A percentile compares a stretch with the other conserved stretches of the same genome.
Conservation (phyloP, 2,888 invertebrate genomes). For the Melanostoma scalare region DNA sequence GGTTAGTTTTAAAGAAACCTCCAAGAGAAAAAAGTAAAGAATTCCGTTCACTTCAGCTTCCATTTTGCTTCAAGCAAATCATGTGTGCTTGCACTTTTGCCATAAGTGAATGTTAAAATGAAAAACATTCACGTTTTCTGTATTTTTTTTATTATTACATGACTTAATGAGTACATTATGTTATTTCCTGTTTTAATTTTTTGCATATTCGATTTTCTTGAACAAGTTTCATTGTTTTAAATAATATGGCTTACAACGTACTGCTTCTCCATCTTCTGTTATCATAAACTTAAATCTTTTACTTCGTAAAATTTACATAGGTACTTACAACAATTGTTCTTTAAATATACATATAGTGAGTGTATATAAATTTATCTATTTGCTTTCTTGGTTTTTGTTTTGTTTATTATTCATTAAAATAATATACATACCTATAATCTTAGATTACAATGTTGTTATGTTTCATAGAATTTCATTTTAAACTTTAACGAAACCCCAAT, state of each 20-base stretch:
- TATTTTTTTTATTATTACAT: conserved; percentile 36
- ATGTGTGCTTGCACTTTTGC: too few species aligned
- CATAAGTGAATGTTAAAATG: too few species aligned
- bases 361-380: conserved; percentile 52
- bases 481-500: conserved; percentile 70
- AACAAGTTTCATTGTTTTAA: conserved; percentile 18
- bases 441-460: conserved; percentile 25
- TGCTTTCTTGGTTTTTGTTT: conserved; percentile 5
- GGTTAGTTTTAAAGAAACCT: too few species aligned
- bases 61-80: too few species aligned
- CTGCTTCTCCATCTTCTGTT: conserved; percentile 15
- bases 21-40: too few species aligned
- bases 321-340: conserved; percentile 71
- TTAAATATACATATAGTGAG: conserved; percentile 61
- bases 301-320: conserved; percentile 63
- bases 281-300: conserved; percentile 40
- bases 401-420: conserved; percentile 20
- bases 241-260: conserved; percentile 51
- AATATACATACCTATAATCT: conserved; percentile 34
- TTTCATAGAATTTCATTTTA: conserved; percentile 38
- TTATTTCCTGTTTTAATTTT: conserved; percentile 63
- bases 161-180: conserved; percentile 52
- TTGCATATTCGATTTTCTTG: conserved; percentile 42
- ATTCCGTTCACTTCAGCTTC: too few species aligned
- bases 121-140: conserved; percentile 20